Conservation (phyloP, 2,113 vertebrate species). For the Dryoscopus gambensis region DNA sequence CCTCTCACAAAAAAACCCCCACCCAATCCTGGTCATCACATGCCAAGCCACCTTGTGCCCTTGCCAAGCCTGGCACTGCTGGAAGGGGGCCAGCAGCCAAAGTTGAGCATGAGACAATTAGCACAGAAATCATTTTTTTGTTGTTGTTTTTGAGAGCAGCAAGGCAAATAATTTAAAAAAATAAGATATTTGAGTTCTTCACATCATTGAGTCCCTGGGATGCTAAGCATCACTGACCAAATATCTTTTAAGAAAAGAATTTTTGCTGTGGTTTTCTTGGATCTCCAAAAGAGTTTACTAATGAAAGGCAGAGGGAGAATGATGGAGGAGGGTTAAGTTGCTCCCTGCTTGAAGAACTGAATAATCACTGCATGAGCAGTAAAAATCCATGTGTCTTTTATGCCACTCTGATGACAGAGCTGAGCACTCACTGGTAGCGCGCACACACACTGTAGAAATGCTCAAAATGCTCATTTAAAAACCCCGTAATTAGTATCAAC, state of each 20-base stretch:
- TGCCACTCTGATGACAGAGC: neutral
- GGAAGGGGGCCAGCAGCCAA: neutral
- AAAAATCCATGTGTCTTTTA: neutral
- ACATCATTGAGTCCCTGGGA: neutral
- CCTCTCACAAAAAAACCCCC: accelerated
- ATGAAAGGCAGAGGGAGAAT: neutral
- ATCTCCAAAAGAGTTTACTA: neutral
- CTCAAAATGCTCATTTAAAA: neutral
- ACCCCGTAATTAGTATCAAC: neutral
- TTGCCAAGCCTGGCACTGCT: neutral
- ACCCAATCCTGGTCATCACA: neutral
- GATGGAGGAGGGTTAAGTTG: neutral
- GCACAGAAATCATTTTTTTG: neutral
- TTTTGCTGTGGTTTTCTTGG: neutral
- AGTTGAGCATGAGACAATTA: neutral
- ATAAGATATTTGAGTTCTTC: neutral
- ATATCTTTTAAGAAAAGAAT: neutral
- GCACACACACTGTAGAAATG: neutral
- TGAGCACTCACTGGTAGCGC: neutral
- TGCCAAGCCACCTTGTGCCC: neutral
- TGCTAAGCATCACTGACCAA: neutral
- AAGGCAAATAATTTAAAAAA: neutral
- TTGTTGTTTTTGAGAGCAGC: neutral
- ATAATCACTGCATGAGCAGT: neutral
- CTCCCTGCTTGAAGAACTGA: neutral